These are phyloP conservation scores for Gonatopus flavifemur DNA, from an alignment of 1,140 invertebrate genomes.

Conservation along the genomic window DNA sequence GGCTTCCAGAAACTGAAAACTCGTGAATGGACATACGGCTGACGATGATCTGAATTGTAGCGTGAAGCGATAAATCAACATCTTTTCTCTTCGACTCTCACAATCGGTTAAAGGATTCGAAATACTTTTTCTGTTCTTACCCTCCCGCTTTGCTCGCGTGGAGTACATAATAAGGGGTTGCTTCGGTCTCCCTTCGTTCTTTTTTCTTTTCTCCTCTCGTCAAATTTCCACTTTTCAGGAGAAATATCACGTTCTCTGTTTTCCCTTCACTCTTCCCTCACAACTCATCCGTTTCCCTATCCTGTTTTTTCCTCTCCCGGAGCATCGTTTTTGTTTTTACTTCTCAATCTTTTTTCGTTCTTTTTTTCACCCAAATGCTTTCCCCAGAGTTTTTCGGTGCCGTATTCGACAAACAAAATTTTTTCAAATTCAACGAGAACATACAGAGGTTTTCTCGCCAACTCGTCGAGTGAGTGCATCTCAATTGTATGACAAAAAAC, in stretches of 20 bases:
- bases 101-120: constrained; percentile 24
- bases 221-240: constrained; percentile 33
- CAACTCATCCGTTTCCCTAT: constrained; percentile 5
- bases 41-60: constrained; percentile 19
- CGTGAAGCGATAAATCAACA: constrained; percentile 34
- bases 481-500: too few species aligned
- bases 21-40: too few species aligned
- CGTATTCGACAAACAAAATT: too few species aligned
- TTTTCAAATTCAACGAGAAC: too few species aligned
- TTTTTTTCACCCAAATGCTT: too few species aligned
- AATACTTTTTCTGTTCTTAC: not conserved
- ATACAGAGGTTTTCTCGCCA: too few species aligned
- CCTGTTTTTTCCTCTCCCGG: constrained; percentile 6
- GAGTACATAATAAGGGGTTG: constrained; percentile 21
- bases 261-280: constrained; percentile 1
- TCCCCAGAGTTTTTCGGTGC: too few species aligned
- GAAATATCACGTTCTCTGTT: constrained; percentile 12
- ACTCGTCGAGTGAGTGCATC: too few species aligned
- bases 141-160: constrained; percentile 11
- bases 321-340: too few species aligned
- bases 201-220: constrained; percentile 15
- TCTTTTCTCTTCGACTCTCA: constrained; percentile 5
- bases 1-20: too few species aligned
- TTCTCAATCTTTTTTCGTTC: too few species aligned
- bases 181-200: constrained; percentile 2